These are phyloP conservation scores for Tetramorium parvispinum DNA, from an alignment of 1,140 invertebrate species.

Conservation along the genomic window DNA sequence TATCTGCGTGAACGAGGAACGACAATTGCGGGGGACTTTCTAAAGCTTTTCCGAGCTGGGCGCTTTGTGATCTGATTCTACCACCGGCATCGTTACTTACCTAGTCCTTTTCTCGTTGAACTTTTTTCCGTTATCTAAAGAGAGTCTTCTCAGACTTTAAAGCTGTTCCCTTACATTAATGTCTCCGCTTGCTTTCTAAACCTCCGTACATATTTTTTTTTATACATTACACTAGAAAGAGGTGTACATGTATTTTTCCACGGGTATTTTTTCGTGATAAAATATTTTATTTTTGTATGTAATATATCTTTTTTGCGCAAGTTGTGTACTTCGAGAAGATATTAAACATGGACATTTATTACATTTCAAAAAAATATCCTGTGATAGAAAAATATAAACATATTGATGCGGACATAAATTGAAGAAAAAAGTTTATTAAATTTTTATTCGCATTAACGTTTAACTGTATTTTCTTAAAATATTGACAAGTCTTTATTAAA, in stretches of 20 bases:
- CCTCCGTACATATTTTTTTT: neutral
- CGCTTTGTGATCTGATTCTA: slow-evolving; percentile 44
- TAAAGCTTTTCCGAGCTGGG: slow-evolving; percentile 14
- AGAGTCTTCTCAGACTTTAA: slow-evolving; percentile 21
- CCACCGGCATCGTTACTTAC: slow-evolving; percentile 18
- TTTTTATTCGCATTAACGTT: neutral
- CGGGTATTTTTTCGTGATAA: neutral
- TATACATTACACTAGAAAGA: neutral
- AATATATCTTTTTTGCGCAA: neutral
- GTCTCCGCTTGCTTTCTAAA: neutral
- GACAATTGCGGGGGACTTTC: slow-evolving; percentile 40
- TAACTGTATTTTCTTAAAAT: slow-evolving; percentile 1
- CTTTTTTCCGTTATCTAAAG: slow-evolving; percentile 27
- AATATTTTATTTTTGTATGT: neutral
- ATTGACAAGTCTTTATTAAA: neutral
- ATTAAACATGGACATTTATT: neutral
- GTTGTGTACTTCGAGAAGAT: neutral
- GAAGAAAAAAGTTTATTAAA: neutral
- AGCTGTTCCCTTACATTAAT: neutral
- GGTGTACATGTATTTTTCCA: neutral
- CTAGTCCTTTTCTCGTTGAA: slow-evolving; percentile 24
- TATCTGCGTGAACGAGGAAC: slow-evolving; percentile 36
- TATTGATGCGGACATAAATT: neutral
- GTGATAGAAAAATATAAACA: neutral
- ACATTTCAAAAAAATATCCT: neutral